Evolutionary conservation across 53 echinoderm and acorn worm species (phyloP), one percentile per base, ranked within the genome.

Genomic region (Temnopleurus reevesii): DNA sequence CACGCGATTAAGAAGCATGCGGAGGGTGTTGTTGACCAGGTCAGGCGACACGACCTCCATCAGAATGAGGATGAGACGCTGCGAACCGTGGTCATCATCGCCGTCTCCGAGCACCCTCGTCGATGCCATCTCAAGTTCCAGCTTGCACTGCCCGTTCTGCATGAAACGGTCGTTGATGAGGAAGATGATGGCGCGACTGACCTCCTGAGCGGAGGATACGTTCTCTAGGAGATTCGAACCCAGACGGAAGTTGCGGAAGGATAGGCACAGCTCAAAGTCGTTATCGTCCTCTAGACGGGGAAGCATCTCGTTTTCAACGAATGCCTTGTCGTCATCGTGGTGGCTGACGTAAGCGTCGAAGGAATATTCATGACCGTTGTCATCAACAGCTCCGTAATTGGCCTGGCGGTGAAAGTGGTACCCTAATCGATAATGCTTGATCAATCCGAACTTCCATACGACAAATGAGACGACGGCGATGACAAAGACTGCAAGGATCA

Each of bases 101-200:
- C 60, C 86, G n/a, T 86, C 86, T 59, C 60, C 59, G 26, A 86
- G 59, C 59, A 86, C 24, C 45, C 86, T 43, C 26, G 86, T 59
- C 45, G 86, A 86, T 10, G 61, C 59, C 86, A 86, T 86, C 86
- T 86, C 61, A 1, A 86, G 46, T 46, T 86, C 86, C 13, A 86
- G 86, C 61, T 86, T 86, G 57, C 86, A 86, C 61, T 86, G 86
- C 1, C 86, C 86, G 7, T 86, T 86, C 61, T 27, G 86, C 59
- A 86, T 41, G 86, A 86, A 86, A 19, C 86, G 86, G 6, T 86
- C 63, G 46, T 86, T 86, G 86, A 86, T 60, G 26, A 86, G 4
- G 44, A 86, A 86, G 2, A 86, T 59, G 61, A 59, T 29, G 26
- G 58, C 86, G 12, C 86, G 86, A 46, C 45, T 61, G 38, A 60